Evolutionary conservation across 2,888 invertebrate genomes (phyloP).

Genomic region (Villa cingulata): DNA sequence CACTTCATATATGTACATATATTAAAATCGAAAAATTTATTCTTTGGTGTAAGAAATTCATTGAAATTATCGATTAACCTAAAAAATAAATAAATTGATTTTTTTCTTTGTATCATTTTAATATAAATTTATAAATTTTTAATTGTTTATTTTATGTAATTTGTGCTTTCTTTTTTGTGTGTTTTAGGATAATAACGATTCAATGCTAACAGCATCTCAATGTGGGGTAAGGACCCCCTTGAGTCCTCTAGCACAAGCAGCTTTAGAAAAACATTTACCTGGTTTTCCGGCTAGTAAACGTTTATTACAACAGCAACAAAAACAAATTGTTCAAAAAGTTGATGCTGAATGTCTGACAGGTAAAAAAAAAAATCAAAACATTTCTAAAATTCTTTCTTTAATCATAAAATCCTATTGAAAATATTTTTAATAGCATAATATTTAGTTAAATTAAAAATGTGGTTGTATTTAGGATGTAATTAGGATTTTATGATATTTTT

Average conservation of each 20-base stretch:
- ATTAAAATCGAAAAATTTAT: background rate
- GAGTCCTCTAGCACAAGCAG: constrained; percentile 35
- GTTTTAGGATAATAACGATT: constrained; percentile 11
- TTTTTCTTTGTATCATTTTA: background rate
- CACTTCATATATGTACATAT: background rate
- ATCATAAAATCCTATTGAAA: too few species aligned
- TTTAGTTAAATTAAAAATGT: too few species aligned
- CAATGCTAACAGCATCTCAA: constrained; percentile 15
- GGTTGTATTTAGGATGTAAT: too few species aligned
- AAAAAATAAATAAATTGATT: background rate
- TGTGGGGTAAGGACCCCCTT: constrained; percentile 31
- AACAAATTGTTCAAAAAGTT: constrained; percentile 20
- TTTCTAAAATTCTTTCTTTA: too few species aligned
- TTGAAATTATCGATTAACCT: too few species aligned
- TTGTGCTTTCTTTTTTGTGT: too few species aligned
- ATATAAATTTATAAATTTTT: background rate
- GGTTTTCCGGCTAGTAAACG: constrained; percentile 29
- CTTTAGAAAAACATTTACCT: constrained; percentile 34
- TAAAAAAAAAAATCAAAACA: constrained; percentile 13
- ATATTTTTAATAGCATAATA: too few species aligned
- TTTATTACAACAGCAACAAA: constrained; percentile 21
- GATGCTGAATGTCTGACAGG: constrained; percentile 35
- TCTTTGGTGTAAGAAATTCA: too few species aligned
- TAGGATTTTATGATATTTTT: too few species aligned
- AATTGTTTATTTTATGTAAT: constrained; percentile 1